phyloP scores from a whole-genome alignment of 2,113 vertebrate genomes.

The Balaeniceps rex region DNA sequence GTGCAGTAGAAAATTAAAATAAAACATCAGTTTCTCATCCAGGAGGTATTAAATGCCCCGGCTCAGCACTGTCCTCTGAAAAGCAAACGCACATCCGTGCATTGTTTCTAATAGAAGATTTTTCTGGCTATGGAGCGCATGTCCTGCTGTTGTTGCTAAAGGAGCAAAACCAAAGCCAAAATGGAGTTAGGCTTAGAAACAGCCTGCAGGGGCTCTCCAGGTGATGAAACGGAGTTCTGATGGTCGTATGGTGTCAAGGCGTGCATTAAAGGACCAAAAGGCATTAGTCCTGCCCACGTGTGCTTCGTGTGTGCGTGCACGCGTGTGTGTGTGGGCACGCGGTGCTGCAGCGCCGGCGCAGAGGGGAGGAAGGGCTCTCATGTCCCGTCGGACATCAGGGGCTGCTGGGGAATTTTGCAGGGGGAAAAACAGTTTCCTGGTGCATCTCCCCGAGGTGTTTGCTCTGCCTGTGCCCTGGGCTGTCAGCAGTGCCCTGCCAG shows the following conservation, averaged over 20 bases:
- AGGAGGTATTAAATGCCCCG: background rate
- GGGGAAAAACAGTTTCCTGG: rapidly evolving
- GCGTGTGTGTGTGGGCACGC: background rate
- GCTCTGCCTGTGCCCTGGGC: background rate
- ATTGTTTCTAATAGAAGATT: background rate
- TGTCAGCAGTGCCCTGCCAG: background rate
- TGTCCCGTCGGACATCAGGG: rapidly evolving
- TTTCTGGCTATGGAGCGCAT: rapidly evolving
- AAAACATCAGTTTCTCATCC: background rate
- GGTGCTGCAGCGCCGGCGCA: background rate
- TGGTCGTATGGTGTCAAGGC: background rate
- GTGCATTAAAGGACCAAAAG: rapidly evolving
- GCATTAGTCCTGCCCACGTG: background rate
- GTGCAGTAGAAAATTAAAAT: background rate
- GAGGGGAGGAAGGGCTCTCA: background rate
- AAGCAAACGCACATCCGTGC: rapidly evolving
- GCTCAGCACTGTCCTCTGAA: background rate
- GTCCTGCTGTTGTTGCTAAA: background rate
- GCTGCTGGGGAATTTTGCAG: background rate
- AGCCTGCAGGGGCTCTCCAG: background rate
- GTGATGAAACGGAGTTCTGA: background rate
- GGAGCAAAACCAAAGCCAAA: background rate
- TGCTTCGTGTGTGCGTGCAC: background rate
- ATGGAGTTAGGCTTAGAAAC: background rate
- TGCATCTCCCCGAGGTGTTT: rapidly evolving